Base-by-base conservation (phyloP, 2,113 vertebrate species). In the Hepsetus odoe region DNA sequence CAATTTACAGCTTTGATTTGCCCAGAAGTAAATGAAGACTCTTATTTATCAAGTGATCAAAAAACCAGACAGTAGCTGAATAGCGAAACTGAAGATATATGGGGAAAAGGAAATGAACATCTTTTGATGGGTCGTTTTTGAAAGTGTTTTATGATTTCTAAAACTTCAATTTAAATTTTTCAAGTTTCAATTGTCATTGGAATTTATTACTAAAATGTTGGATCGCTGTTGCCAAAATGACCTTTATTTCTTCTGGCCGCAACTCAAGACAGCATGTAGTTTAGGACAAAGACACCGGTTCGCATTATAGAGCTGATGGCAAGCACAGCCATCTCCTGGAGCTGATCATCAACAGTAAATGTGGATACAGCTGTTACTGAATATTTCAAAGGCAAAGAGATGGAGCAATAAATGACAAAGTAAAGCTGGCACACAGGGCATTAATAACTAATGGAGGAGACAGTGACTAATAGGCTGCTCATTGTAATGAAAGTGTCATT, bases 401-500 rank as follows among this genome's bases (percentile, higher is more conserved):
- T 91, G 89, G 92, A 92, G 93, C 93, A 92, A 91, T 94, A 93
- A 92, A 93, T 93, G 92, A 92, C 90, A 92, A 90, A 92, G 90
- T 91, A 92, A 93, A 93, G 91, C 92, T 91, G 91, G 92, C 87
- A 89, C 89, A 90, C 89, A 88, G 83, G 82, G 84, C 90, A 94
- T 94, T 92, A 94, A 94, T 93, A 93, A 91, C 92, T 92, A 92
- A 94, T 92, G 90, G 87, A 80, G 84, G 82, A 56, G 73, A 80
- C 89, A 79, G 84, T 91, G 92, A 93, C 90, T 93, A 92, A 93
- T 91, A 89, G 92, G 90, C 88, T 90, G 90, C 86, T 86, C 81
- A 82, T 91, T 90, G 91, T 93, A 93, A 94, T 93, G 92, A 92
- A 93, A 94, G 90, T 92, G 93, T 92, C 92, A 91, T 88, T 92